Base-by-base conservation (phyloP, 2,797 vertebrate species). In the Gorsachius magnificus region DNA sequence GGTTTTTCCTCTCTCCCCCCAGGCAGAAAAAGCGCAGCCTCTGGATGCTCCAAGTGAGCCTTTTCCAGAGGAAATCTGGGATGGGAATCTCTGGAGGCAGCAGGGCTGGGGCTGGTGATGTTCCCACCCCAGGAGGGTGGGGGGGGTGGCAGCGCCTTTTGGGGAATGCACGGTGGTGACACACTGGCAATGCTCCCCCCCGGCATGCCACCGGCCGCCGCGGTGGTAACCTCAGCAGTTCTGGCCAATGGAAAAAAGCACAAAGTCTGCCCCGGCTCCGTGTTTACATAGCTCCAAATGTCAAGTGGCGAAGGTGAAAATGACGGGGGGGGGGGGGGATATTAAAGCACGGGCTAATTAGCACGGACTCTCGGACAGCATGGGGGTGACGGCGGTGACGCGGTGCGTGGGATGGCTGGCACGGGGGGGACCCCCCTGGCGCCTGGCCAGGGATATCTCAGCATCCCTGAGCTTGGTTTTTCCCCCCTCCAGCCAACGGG, bases 331-430 rank as follows among this genome's bases (percentile, higher is more conserved):
- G 46, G 11, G 38, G 38, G 38, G 38, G 22, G 70, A 22, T 33
- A n/a, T 82, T 86, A 38, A 71, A 76, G 38, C 53, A n/a, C 17
- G 2, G 11, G 53, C 6, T 82, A 56, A 82, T 86, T 65, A 82
- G 17, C 18, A 7, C 15, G 0, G 33, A 70, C 70, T 77, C 65
- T 66, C 71, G 16, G 20, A 51, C 76, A 60, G 70, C 4, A 1
- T 8, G 1, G 26, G 8, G 65, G 46, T 26, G 31, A 65, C 12
- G 0, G 10, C 0, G 0, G 28, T 21, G 35, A 45, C 72, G 51
- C 0, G 1, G 22, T 29, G 35, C 5, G 4, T 6, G 45, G 38
- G 43, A 25, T 1, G 5, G 58, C 31, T 54, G 65, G n/a, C 4
- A 4, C 0, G 3, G 22, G 46, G 48, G 35, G 10, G 13, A 25